Base-by-base conservation (phyloP, 2,797 vertebrate species). In the Paguma larvata region DNA sequence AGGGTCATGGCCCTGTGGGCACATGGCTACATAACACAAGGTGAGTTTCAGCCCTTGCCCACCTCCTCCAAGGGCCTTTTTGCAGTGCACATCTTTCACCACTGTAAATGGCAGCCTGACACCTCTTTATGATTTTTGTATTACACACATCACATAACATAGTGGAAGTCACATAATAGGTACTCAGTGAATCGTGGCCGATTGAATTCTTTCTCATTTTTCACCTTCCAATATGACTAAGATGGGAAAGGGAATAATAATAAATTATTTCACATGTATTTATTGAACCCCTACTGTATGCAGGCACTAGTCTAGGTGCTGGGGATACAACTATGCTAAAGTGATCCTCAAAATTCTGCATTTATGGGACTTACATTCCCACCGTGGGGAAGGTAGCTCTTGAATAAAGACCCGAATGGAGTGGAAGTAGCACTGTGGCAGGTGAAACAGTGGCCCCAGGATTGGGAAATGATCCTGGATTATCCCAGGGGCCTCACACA, bases 131-230 rank as follows among this genome's bases (percentile, higher is more conserved):
- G 72, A 88, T 30, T 91, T 93, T 85, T 91, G 30, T 77, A 67
- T 91, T 94, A 85, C 83, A 85, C 72, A 90, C 44, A 32, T 91
- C 89, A 85, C 83, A 94, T 95, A 95, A 85, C 65, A 34, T 85
- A 88, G 80, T 88, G 38, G 86, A 91, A 88, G 65, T 92, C 86
- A 56, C 86, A 27, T 93, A 72, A 91, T 51, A 94, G 59, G 62
- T 23, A 72, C 62, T 72, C 80, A 56, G 85, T 48, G 78, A 95
- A 77, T 91, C 78, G 30, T 18, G 41, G 73, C 48, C 89, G 94
- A 73, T 59, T 46, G 67, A 80, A 91, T 34, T 92, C 32, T 85
- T 92, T 65, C 89, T 96, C 79, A 51, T 93, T 85, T 90, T 90
- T 95, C 23, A 95, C 85, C 67, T 86, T 62, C 41, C 88, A 85